Conservation (phyloP, 2,113 vertebrate genomes). For the Rostratula benghalensis region DNA sequence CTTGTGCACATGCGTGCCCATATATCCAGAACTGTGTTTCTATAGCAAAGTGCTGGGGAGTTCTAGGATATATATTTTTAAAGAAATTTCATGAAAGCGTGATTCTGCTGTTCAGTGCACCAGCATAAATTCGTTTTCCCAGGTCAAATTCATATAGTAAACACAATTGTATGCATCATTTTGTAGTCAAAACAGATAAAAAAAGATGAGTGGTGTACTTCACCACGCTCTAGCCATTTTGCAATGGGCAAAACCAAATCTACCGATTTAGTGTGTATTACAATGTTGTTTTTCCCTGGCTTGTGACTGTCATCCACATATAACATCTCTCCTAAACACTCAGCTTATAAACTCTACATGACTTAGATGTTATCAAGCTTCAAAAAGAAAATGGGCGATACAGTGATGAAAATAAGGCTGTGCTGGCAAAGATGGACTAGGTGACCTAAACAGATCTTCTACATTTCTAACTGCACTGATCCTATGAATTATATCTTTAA, state of each 20-base stretch:
- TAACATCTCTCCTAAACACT: not conserved
- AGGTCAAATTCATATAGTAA: not conserved
- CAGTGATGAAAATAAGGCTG: not conserved
- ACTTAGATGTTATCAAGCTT: not conserved
- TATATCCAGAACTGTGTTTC: not conserved
- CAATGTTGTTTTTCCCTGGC: not conserved
- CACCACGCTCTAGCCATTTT: not conserved
- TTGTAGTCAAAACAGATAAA: not conserved
- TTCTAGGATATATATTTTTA: not conserved
- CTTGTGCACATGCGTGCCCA: not conserved
- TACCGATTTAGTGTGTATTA: not conserved
- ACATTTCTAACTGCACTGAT: not conserved
- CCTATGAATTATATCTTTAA: not conserved
- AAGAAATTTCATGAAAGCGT: not conserved
- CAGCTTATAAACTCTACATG: not conserved
- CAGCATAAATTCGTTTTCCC: not conserved
- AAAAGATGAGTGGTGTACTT: not conserved
- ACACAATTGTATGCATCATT: not conserved
- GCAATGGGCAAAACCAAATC: not conserved
- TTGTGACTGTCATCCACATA: slow-evolving; percentile 14
- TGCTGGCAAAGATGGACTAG: not conserved
- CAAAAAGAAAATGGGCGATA: slow-evolving; percentile 11
- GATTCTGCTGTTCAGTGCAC: not conserved
- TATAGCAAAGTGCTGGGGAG: not conserved
- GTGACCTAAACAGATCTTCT: not conserved